These are phyloP conservation scores for Poecilobothrus nobilitatus DNA, from an alignment of 2,888 invertebrate species.

Conservation along the genomic window DNA sequence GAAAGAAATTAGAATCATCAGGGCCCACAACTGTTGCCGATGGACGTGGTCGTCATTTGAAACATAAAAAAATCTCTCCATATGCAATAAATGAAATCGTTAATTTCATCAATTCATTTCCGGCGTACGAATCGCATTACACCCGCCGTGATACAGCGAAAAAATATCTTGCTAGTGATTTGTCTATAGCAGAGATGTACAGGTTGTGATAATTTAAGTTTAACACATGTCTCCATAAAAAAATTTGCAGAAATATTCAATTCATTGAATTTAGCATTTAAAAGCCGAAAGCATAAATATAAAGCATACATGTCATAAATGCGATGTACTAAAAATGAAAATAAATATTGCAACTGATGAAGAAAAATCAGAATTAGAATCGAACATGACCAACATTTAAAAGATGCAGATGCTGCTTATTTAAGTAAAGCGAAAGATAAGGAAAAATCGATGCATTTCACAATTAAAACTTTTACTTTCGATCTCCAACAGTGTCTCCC, in stretches of 20 bases:
- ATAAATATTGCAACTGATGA: slow-evolving; percentile 12
- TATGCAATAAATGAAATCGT: slow-evolving; percentile 19
- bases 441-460: slow-evolving; percentile 11
- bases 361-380: slow-evolving; percentile 15
- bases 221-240: slow-evolving; percentile 17
- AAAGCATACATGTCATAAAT: slow-evolving; percentile 23
- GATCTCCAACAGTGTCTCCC: slow-evolving; percentile 24
- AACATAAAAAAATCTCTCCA: slow-evolving; percentile 17
- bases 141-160: slow-evolving; percentile 19
- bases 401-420: slow-evolving; percentile 8
- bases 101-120: slow-evolving; percentile 19
- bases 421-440: slow-evolving; percentile 16
- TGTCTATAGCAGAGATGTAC: slow-evolving; percentile 18
- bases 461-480: slow-evolving; percentile 16
- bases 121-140: slow-evolving; percentile 20
- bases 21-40: slow-evolving; percentile 11
- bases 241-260: slow-evolving; percentile 22
- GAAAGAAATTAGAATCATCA: slow-evolving; percentile 19
- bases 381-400: neutral
- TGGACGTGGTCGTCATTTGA: slow-evolving; percentile 17
- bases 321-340: slow-evolving; percentile 22
- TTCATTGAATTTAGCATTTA: slow-evolving; percentile 22
- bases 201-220: slow-evolving; percentile 13
- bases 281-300: slow-evolving; percentile 20
- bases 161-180: slow-evolving; percentile 20